Evolutionary conservation across 2,797 vertebrate genomes (phyloP), one percentile per base, ranked within the genome.

Genomic region (Rhinophrynus dorsalis): DNA sequence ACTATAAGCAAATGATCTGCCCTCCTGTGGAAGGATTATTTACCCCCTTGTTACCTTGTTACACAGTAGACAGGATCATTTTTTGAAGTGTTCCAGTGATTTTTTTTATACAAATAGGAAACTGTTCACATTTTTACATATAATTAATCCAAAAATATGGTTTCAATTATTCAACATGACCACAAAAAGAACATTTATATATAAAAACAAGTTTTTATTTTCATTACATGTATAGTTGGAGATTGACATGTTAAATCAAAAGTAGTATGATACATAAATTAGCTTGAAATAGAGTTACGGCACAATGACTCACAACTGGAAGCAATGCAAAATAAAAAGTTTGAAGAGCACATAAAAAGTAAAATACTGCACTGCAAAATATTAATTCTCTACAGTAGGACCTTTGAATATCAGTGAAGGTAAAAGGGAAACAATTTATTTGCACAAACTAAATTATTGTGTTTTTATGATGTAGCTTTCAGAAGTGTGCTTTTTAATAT

Each of bases 401-500:
- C 37, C 26, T 47, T 61, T 69, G 44, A 42, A 61, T 61, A 20
- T 61, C 47, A 33, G 24, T n/a, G 45, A 59, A 59, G 17, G 33
- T 7, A 51, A 51, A 58, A 52, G 13, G 8, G 24, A 18, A 54
- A 61, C 1, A 24, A 17, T 24, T 54, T 27, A 30, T 51, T 18
- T 48, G 11, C 44, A 45, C 44, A 72, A 65, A 65, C 33, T 42
- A 42, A 64, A 72, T 66, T 65, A 52, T 50, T 26, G 33, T 47
- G 6, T 71, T 52, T 65, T 10, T 59, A 35, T 72, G 35, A 35
- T 72, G 29, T 70, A 55, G 40, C 58, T 55, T 63, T 54, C 29
- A 50, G 65, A 73, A 65, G 54, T 73, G 69, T 73, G 69, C 69
- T 73, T 73, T 73, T 66, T 67, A 59, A 58, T 50, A 52, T 72